A percentile compares a stretch with the other conserved stretches of the same genome.
phyloP scores from a whole-genome alignment of 2,888 invertebrate species.

The Plebejus anna region DNA sequence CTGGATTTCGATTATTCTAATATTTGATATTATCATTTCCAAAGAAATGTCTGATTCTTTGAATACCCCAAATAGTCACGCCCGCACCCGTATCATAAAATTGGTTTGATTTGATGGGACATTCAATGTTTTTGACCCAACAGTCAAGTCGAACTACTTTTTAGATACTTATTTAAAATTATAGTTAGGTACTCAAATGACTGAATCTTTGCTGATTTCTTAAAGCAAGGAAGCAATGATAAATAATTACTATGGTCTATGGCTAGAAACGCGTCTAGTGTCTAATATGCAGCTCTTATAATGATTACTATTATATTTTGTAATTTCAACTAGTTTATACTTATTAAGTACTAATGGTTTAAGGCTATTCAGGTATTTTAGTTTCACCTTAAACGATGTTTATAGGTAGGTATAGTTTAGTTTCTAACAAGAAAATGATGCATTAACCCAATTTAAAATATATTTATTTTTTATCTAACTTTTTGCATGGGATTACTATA shows the following conservation, averaged over 20 bases:
- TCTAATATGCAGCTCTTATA: neutral
- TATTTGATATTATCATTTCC: neutral
- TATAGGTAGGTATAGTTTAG: constrained; percentile 36
- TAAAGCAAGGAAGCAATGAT: neutral
- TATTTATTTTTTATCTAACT: too few relatives aligned
- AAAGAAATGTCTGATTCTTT: neutral
- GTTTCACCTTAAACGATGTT: neutral
- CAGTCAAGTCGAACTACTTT: neutral
- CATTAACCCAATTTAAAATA: too few relatives aligned
- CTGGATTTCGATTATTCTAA: neutral
- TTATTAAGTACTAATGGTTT: neutral
- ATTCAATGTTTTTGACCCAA: neutral
- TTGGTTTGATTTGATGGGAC: neutral
- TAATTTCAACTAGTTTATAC: neutral
- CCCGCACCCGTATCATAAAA: neutral
- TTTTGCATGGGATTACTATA: neutral
- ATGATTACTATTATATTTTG: neutral
- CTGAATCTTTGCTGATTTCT: neutral
- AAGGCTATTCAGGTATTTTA: neutral
- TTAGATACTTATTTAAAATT: neutral
- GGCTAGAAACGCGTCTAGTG: neutral
- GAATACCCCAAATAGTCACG: neutral
- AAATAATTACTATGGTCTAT: neutral
- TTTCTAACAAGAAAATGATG: neutral
- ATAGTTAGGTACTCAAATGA: neutral